Conservation (phyloP, 1,140 invertebrate genomes). For the Drosophila serrata region DNA sequence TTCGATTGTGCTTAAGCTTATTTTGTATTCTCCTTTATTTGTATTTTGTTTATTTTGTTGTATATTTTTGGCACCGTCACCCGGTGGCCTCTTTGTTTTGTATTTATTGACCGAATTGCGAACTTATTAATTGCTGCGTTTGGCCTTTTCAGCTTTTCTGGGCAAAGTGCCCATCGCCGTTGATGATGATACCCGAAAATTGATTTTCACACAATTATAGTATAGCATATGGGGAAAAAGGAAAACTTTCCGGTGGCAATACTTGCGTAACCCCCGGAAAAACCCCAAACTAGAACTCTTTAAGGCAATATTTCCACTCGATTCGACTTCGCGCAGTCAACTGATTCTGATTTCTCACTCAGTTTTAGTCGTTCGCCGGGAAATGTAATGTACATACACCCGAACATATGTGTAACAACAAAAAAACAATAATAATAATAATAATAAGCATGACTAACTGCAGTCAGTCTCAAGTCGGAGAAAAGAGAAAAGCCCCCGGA, state of each 20-base stretch:
- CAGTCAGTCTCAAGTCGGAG: slow-evolving; percentile 14
- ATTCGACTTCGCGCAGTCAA: slow-evolving; percentile 61
- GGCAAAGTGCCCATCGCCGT: slow-evolving; percentile 51
- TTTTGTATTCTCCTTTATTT: slow-evolving; percentile 15
- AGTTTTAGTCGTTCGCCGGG: slow-evolving; percentile 16
- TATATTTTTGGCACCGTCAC: slow-evolving; percentile 55
- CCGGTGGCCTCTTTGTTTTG: slow-evolving; percentile 37
- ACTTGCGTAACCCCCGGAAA: slow-evolving; percentile 27
- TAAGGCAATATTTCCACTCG: slow-evolving; percentile 13
- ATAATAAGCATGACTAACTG: slow-evolving; percentile 46
- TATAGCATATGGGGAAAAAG: background rate
- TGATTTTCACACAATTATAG: slow-evolving; percentile 56
- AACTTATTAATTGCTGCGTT: slow-evolving; percentile 68
- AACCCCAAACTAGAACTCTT: background rate
- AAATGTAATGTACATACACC: slow-evolving; percentile 15
- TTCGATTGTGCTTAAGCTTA: slow-evolving; percentile 34
- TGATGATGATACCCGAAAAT: slow-evolving; percentile 22
- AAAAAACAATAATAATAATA: slow-evolving; percentile 24
- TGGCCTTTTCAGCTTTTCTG: slow-evolving; percentile 19
- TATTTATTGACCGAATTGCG: slow-evolving; percentile 75
- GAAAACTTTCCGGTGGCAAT: background rate
- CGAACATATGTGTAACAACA: slow-evolving; percentile 17
- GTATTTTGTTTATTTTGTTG: slow-evolving; percentile 31
- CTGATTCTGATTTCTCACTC: slow-evolving; percentile 53
- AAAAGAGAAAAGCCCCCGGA: slow-evolving; percentile 14